Conservation (phyloP, 2,797 vertebrate species). For the Hapalemur alaotrensis region DNA sequence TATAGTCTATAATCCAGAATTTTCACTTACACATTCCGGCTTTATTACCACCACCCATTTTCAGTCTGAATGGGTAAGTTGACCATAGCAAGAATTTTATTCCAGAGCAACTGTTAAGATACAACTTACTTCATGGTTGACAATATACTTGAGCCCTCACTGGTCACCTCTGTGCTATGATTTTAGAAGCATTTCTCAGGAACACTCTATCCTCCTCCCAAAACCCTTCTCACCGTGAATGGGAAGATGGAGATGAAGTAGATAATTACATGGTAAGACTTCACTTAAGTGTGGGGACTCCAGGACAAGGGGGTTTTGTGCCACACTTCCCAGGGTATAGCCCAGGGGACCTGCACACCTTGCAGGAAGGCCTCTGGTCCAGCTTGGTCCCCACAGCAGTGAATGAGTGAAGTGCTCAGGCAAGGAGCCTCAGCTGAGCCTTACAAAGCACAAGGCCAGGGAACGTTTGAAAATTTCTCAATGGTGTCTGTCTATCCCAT, state of each 20-base stretch:
- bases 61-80: not conserved
- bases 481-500: not conserved
- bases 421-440: not conserved
- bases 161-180: not conserved
- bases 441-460: not conserved
- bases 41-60: not conserved
- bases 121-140: not conserved
- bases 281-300: not conserved
- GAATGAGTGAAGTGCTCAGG: not conserved
- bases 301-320: not conserved
- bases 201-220: not conserved
- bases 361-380: not conserved
- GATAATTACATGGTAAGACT: not conserved
- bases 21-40: not conserved
- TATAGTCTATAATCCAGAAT: not conserved
- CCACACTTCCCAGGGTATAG: not conserved
- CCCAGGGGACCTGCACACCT: not conserved
- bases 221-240: not conserved
- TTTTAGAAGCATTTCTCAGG: not conserved
- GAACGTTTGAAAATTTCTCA: not conserved
- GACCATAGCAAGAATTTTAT: not conserved
- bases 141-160: not conserved
- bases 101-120: not conserved
- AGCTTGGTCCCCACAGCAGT: not conserved
- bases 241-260: not conserved